Evolutionary conservation across 2,797 vertebrate genomes (phyloP).

Genomic region (Hirundo rustica): DNA sequence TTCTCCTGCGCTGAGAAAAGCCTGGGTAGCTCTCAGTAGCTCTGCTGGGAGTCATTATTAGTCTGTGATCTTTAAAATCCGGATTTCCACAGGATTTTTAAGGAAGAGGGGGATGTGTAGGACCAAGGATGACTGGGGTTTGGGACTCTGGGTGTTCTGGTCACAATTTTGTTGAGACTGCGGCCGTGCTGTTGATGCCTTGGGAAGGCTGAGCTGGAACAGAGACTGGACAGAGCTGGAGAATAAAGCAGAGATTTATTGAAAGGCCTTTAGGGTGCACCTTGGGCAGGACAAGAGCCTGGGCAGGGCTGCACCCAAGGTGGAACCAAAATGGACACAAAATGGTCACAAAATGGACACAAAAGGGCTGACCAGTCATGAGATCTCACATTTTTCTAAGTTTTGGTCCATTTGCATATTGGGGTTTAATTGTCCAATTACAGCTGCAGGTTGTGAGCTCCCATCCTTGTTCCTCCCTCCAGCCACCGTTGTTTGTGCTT

Average conservation of each 20-base stretch:
- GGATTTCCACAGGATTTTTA: not conserved
- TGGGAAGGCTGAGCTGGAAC: not conserved
- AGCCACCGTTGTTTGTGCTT: not conserved
- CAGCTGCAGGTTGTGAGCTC: not conserved
- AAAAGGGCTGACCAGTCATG: no score
- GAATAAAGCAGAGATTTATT: not conserved
- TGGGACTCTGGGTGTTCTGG: fast-evolving
- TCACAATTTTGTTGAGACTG: not conserved
- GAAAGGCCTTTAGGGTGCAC: not conserved
- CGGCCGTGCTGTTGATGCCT: not conserved
- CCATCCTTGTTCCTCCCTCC: not conserved
- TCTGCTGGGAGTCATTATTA: not conserved
- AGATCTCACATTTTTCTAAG: not conserved
- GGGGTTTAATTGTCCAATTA: not conserved
- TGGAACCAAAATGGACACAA: not conserved
- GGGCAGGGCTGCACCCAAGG: not conserved
- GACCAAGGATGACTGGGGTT: fast-evolving
- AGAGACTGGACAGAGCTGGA: not conserved
- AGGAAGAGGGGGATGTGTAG: not conserved
- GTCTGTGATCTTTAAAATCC: not conserved
- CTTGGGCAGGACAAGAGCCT: not conserved
- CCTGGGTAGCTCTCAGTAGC: not conserved
- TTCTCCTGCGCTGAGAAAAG: not conserved
- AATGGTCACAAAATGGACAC: not conserved
- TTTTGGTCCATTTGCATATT: not conserved